Base-by-base conservation (phyloP, 2,797 vertebrate species). In the Sebastes taczanowskii region DNA sequence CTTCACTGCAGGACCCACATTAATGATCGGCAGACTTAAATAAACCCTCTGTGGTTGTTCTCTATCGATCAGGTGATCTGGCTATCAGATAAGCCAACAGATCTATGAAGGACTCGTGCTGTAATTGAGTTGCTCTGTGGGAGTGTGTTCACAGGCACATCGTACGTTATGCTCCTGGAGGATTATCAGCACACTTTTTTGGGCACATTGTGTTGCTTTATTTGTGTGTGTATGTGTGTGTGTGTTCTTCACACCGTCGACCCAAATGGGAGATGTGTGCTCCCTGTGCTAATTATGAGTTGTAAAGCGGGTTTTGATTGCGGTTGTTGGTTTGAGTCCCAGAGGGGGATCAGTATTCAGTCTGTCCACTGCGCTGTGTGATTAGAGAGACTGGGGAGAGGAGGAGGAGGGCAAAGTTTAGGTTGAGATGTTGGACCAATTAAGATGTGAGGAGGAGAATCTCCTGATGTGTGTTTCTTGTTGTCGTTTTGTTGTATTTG, bases 1-100 rank as follows among this genome's bases (percentile, higher is more conserved):
- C 86, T 81, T 18, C 71, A 25, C 74, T 80, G 77, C 83, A 85
- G 86, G 89, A 77, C 83, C 81, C 86, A 79, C 88, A 83, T 82
- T 90, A 94, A 94, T 90, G 94, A 95, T 90, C 78, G 56, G 35
- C 71, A 14, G 73, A 85, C 85, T 92, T 89, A 87, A 87, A 94
- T 91, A 93, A 94, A 95, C 81, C 90, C 90, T 90, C 83, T 49
- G 91, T 83, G 89, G 89, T 91, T 90, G 83, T 81, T 78, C 85
- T 71, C 63, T 77, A 96, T 96, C 91, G 95, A 96, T 93, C 91
- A 86, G 78, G 32, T 86, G 91, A 95, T 94, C 91, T 77, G 71
- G 80, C 88, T 82, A 94, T 95, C 92, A 91, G 92, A 92, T 89
- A 89, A 91, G 89, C 90, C 76, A 94, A 94, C 92, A 92, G 91